Evolutionary conservation across 2,888 invertebrate genomes (phyloP).

Genomic region (Paralinhomoeus sp.): DNA sequence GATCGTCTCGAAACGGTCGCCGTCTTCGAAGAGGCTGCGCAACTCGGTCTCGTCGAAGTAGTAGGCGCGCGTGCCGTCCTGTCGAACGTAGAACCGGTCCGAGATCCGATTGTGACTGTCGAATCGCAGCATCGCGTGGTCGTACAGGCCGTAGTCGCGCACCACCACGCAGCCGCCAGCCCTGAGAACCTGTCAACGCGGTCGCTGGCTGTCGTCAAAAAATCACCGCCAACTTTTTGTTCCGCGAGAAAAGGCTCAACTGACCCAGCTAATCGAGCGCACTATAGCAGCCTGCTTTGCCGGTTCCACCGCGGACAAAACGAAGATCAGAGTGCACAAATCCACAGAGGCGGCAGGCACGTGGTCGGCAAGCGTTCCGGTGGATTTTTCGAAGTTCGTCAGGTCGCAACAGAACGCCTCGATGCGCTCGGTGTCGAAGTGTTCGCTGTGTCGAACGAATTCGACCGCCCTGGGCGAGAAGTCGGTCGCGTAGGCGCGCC

Average conservation of each 20-base stretch:
- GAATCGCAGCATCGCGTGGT: slow-evolving; percentile 84
- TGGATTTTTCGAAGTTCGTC: slow-evolving; percentile 29
- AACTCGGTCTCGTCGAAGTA: slow-evolving; percentile 28
- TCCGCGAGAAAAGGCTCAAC: not conserved
- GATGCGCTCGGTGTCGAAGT: slow-evolving; percentile 35
- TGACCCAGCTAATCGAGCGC: too few relatives aligned
- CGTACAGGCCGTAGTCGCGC: slow-evolving; percentile 77
- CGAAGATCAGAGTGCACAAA: slow-evolving; percentile 70
- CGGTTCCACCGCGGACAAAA: slow-evolving; percentile 78
- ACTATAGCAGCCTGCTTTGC: slow-evolving; percentile 52
- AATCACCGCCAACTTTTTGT: not conserved
- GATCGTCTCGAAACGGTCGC: slow-evolving; percentile 39
- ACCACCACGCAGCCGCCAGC: slow-evolving; percentile 59
- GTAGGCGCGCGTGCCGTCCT: slow-evolving; percentile 68
- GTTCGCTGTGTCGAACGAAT: slow-evolving; percentile 36
- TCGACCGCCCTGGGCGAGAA: slow-evolving; percentile 71
- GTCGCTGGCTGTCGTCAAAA: not conserved
- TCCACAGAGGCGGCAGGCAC: slow-evolving; percentile 40
- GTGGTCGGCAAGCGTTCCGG: not conserved
- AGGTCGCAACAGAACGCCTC: slow-evolving; percentile 55
- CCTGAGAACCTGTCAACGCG: slow-evolving; percentile 22
- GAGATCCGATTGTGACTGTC: slow-evolving; percentile 57
- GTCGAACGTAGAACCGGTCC: slow-evolving; percentile 55
- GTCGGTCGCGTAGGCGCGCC: slow-evolving; percentile 65
- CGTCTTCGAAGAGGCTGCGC: slow-evolving; percentile 2